Base-by-base conservation (phyloP, 1,140 invertebrate genomes). In the Octopus sinensis region DNA sequence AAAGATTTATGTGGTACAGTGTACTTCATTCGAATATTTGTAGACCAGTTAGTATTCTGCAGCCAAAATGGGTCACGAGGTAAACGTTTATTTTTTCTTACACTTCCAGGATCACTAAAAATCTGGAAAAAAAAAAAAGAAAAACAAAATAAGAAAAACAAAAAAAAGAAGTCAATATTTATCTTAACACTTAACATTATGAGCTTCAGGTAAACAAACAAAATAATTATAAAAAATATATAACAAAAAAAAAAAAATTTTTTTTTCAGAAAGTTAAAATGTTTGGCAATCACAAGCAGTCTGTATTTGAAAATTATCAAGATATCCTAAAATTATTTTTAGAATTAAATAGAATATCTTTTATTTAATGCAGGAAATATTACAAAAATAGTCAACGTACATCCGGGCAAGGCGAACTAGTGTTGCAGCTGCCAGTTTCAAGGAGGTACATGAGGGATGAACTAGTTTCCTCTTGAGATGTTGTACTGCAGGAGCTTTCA, bases 361-460 rank as follows among this genome's bases (percentile, higher is more conserved):
- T 43, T 43, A 43, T 43, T 43, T 43, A 43, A 43, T 43, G 30
- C 30, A 43, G 30, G 30, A 43, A 43, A 43, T 43, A 43, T 43
- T 43, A 43, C 30, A 43, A 43, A 43, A 43, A 43, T 43, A 75
- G 12, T n/a, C 7, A 54, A 53, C 77, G 9, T 53, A 78, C 77
- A 53, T 78, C 77, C 6, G 54, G 54, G n/a, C 23, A 13, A 54
- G 77, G 53, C 6, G 52, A 17, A 53, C 17, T 78, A n/a, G 52
- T 73, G 68, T 73, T 54, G 71, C 78, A 81, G 53, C 80, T 84
- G 13, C 81, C 82, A 75, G 78, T 80, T 23, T 86, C 86, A 75
- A 86, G 76, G 12, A 86, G 76, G 62, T 85, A 86, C 82, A 85
- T 62, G n/a, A 84, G 82, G 54, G 86, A 86, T 17, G 84, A 85